Base-by-base conservation (phyloP, 2,113 vertebrate species). In the Pholis gunnellus region DNA sequence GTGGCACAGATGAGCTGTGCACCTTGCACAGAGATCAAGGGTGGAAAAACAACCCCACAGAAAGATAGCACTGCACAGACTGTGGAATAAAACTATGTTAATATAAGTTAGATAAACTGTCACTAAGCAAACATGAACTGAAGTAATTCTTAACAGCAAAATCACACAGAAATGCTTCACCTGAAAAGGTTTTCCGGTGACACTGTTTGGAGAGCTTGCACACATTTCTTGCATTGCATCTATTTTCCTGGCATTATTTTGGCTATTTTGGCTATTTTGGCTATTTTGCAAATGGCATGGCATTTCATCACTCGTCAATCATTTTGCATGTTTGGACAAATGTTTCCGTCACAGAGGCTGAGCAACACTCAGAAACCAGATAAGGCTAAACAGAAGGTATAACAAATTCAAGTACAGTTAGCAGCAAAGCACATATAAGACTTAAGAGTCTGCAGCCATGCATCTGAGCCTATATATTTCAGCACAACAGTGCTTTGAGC, bases 21-120 rank as follows among this genome's bases (percentile, higher is more conserved):
- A 68, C 46, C 59, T 68, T 75, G 44, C 18, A 63, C 74, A 57
- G 56, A 63, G 72, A 65, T 65, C 56, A 81, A 57, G 29, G 36
- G 1, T 69, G 9, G 8, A 50, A 64, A 68, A 61, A 42, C 7
- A 42, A 57, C 5, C 56, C 60, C 17, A 17, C 44, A 34, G 70
- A 60, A 42, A n/a, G 40, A 78, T 11, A 8, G 42, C 6, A 31
- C 50, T 65, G 57, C 6, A 22, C 61, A 46, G 25, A 73, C 29
- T 36, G n/a, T 54, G 29, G 36, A 31, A 27, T 10, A 9, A 34
- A 66, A 15, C 59, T 31, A 20, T 73, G 67, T 22, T 36, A 3
- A 40, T 57, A 67, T n/a, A 34, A 18, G 25, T 31, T 17, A 22
- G 63, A 5, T n/a, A 8, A 56, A 36, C 25, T n/a, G 9, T 6